Conservation (phyloP, 2,888 invertebrate genomes). For the Tachina grossa region DNA sequence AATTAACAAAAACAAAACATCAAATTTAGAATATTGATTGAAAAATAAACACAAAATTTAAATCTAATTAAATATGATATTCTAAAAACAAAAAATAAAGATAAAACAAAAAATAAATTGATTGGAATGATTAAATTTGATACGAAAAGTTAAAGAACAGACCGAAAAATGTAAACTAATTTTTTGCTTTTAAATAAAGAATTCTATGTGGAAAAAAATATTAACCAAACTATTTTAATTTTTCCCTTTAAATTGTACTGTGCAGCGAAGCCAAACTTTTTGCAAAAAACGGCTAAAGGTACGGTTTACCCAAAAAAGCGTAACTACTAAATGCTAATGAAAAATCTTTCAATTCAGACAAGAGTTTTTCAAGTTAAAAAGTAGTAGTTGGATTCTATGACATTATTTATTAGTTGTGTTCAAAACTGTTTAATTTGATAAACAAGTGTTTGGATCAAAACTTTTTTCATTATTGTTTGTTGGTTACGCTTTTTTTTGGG, state of each 20-base stretch:
- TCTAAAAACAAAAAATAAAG: neutral
- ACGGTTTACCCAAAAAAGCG: too few species aligned
- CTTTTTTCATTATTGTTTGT: too few species aligned
- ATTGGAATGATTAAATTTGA: constrained; percentile 29
- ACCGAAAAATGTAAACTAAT: constrained; percentile 29
- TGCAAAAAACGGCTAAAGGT: too few species aligned
- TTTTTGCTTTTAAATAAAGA: constrained; percentile 70
- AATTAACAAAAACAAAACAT: neutral
- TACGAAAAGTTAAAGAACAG: constrained; percentile 13
- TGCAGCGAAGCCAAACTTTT: neutral
- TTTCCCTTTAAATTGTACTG: neutral
- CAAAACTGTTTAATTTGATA: too few species aligned
- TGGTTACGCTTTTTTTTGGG: too few species aligned
- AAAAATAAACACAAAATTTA: constrained; percentile 22
- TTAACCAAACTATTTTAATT: constrained; percentile 11
- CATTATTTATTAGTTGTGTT: too few species aligned
- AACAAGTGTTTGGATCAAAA: too few species aligned
- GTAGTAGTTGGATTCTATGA: too few species aligned
- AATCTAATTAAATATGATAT: constrained; percentile 38
- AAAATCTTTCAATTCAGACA: too few species aligned
- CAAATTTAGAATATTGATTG: constrained; percentile 3
- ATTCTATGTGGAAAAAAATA: constrained; percentile 63
- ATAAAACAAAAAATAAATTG: constrained; percentile 3
- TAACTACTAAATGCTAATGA: too few species aligned
- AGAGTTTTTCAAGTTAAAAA: too few species aligned